Evolutionary conservation across 2,888 invertebrate species (phyloP).

Genomic region (Drosophila neonasuta): DNA sequence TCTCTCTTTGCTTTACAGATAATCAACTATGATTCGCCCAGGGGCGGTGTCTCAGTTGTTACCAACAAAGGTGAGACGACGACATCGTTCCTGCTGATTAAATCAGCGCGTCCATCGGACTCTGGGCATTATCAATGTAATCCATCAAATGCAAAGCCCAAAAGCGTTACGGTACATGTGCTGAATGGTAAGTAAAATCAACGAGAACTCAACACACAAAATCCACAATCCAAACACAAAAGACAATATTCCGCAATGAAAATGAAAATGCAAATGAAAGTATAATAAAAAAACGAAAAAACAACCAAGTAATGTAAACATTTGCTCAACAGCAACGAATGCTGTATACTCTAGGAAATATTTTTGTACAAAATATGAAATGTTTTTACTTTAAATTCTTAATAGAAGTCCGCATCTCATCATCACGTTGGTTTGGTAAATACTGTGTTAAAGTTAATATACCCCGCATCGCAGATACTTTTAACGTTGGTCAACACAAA

Average conservation of each 20-base stretch:
- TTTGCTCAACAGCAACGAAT: slow-evolving; percentile 4
- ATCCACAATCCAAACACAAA: slow-evolving; percentile 41
- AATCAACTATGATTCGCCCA: slow-evolving; percentile 95
- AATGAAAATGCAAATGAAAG: slow-evolving; percentile 33
- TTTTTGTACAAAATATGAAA: background rate
- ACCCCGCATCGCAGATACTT: slow-evolving; percentile 23
- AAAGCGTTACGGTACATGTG: slow-evolving; percentile 95
- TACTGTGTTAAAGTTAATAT: slow-evolving; percentile 30
- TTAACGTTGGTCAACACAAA: slow-evolving; percentile 11
- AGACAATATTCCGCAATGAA: slow-evolving; percentile 47
- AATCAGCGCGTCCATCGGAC: slow-evolving; percentile 92
- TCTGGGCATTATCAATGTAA: slow-evolving; percentile 96
- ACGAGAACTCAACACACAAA: slow-evolving; percentile 59
- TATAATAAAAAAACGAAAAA: background rate
- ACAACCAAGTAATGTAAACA: background rate
- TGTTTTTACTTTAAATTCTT: background rate
- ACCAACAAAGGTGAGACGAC: slow-evolving; percentile 96
- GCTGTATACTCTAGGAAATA: slow-evolving; percentile 10
- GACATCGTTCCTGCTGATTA: slow-evolving; percentile 93
- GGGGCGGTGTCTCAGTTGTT: slow-evolving; percentile 95
- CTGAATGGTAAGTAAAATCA: slow-evolving; percentile 90
- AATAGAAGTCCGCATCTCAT: too few relatives aligned
- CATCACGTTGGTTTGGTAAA: slow-evolving; percentile 9
- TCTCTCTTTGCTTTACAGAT: slow-evolving; percentile 85
- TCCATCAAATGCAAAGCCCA: slow-evolving; percentile 95